Conservation (phyloP, 53 echinoderm and acorn worm species). For the Mesocentrotus franciscanus region DNA sequence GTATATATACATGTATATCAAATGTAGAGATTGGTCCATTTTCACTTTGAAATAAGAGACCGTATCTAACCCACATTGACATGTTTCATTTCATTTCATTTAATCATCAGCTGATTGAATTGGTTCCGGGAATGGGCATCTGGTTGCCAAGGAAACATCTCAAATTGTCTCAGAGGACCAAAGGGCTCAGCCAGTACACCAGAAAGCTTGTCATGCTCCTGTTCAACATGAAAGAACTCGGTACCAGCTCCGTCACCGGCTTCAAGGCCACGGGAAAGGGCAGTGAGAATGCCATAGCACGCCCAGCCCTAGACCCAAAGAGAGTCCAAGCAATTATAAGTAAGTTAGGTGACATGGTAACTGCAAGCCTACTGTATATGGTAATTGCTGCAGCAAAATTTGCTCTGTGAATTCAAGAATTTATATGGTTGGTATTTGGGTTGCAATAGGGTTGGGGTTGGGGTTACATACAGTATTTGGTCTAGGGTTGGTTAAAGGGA, state of each 20-base stretch:
- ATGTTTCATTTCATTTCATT: neutral
- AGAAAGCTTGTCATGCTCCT: conserved; percentile 45
- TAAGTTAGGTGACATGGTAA: neutral
- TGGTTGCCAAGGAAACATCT: conserved; percentile 24
- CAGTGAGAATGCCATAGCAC: conserved; percentile 47
- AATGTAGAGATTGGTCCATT: too few relatives aligned
- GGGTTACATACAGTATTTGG: too few relatives aligned
- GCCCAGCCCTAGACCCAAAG: conserved; percentile 46
- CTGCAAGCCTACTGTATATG: too few relatives aligned
- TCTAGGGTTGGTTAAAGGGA: too few relatives aligned
- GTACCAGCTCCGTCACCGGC: conserved; percentile 41
- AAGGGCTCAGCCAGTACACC: conserved; percentile 57
- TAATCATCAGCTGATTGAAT: conserved; percentile 38
- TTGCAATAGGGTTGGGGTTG: too few relatives aligned
- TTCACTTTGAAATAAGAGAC: too few relatives aligned
- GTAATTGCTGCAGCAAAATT: too few relatives aligned
- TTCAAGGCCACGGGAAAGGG: conserved; percentile 58
- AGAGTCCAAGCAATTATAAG: conserved; percentile 54
- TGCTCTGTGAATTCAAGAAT: too few relatives aligned
- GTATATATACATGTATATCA: too few relatives aligned
- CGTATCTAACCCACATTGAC: too few relatives aligned
- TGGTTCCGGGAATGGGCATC: conserved; percentile 42
- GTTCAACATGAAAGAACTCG: conserved; percentile 56
- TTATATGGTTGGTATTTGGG: too few relatives aligned
- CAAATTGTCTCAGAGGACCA: conserved; percentile 20